Evolutionary conservation across 1,140 invertebrate genomes (phyloP), one percentile per base, ranked within the genome.

Genomic region (Cotesia vestalis): DNA sequence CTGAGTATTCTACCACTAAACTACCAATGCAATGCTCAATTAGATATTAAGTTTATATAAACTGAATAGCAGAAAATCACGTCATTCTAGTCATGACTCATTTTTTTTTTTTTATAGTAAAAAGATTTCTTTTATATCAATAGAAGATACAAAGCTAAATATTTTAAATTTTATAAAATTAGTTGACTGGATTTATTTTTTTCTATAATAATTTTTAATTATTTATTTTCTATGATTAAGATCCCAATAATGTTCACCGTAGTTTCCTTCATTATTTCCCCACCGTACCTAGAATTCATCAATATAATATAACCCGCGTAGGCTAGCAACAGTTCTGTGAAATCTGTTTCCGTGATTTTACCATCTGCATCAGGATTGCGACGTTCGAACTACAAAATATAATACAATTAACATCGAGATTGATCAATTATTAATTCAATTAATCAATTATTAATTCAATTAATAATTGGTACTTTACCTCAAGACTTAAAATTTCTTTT

Each of bases 291-390:
- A 35, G 75, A 75, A 77, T 66, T 4, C 55, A 73, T 71, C 75
- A 75, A 76, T 8, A 27, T 53, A 72, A 14, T 68, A 87, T 99
- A 96, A 0, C 96, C 97, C 52, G 97, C 97, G 89, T 99, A 99
- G 0, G 96, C 95, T n/a, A 99, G 83, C 11, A 99, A 85, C 35
- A 99, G 88, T 83, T 97, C 95, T 0, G 96, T 96, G 87, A 99
- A 99, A 83, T 98, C 96, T 2, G 92, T 91, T 88, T 99, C 97
- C 0, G 90, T 91, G 69, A 99, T 98, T 51, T 91, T 92, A 0
- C 95, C 95, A 81, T 95, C 90, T 71, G 94, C 92, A 85, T 96
- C 91, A 2, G 95, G 94, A 81, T 91, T 91, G 87, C 96, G 96
- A 51, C 96, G 89, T 78, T 92, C 90, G 81, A 97, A 98, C 89